phyloP scores from a whole-genome alignment of 1,140 invertebrate genomes.

The Dendrolimus punctatus region DNA sequence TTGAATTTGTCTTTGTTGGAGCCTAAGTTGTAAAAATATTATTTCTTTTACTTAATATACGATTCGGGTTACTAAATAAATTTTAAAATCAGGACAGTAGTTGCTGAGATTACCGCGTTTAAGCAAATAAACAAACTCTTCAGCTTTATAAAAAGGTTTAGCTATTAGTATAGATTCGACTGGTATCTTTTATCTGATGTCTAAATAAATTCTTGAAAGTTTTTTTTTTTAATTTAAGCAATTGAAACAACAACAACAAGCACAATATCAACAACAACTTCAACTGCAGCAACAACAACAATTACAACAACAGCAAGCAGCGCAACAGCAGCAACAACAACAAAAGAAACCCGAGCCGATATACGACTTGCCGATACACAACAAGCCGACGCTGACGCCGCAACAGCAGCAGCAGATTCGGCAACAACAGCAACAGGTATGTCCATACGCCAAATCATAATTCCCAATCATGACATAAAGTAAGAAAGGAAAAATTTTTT shows the following conservation, averaged over 20 bases:
- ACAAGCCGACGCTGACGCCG: conserved; percentile 44
- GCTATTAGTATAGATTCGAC: no score
- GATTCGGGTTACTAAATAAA: no score
- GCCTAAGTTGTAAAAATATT: no score
- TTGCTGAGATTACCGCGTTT: no score
- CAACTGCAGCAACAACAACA: conserved; percentile 15
- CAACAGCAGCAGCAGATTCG: conserved; percentile 45
- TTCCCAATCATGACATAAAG: background rate
- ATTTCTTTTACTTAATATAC: no score
- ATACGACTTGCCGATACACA: conserved; percentile 57
- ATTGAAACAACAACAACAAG: conserved; percentile 31
- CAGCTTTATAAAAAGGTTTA: no score
- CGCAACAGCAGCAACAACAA: conserved; percentile 17
- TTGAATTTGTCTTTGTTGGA: no score
- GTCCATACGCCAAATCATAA: background rate
- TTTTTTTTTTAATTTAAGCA: conserved; percentile 27
- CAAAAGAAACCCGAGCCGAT: conserved; percentile 53
- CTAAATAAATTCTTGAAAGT: background rate
- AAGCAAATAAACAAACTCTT: no score
- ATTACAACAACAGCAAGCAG: conserved; percentile 22
- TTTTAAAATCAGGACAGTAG: no score
- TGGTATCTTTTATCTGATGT: no score
- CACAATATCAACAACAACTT: conserved; percentile 18
- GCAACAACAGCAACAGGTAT: conserved; percentile 18
- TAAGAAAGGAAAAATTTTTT: no score